Base-by-base conservation (phyloP, 2,888 invertebrate species). In the Himalopsyche japonica region DNA sequence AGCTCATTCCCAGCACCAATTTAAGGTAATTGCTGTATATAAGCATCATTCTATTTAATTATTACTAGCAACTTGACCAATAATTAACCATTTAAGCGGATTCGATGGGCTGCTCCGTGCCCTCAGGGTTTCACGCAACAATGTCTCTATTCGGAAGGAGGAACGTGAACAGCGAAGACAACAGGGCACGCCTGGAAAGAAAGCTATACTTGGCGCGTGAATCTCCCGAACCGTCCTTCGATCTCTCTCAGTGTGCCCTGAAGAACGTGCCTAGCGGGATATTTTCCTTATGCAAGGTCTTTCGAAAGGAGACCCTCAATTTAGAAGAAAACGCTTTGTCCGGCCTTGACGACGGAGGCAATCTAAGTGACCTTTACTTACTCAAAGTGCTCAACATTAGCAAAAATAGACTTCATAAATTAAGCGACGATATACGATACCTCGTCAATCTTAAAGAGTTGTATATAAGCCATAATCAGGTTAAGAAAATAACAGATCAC, bases 161-260 rank as follows among this genome's bases (percentile, higher is more conserved):
- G 82, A 77, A 77, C 15, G 49, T 76, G 0, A 47, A 48, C 20
- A 24, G 37, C 15, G 82, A 84, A 37, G 88, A 88, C 82, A 77
- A 79, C 43, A 90, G 91, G 70, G 87, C 88, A 76, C 90, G 88
- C 87, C 87, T 92, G 48, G 92, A 92, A 87, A 89, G 92, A 85
- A 92, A 92, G 89, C 87, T 92, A 81, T 92, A 92, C 87, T 88
- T 92, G 85, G 93, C 93, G 20, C 92, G 91, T 88, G 97, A 97
- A 91, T 95, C 95, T 87, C 97, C 97, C 43, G 97, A 97, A 89
- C 94, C 95, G 82, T 93, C 94, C 85, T 97, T 96, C 90, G 97
- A 97, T 90, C 90, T 97, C 86, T 95, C 96, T 6, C 95, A 95
- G 87, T 97, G 97, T 90, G 94, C 94, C 89, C 90, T 97, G 84